phyloP scores from a whole-genome alignment of 2,797 vertebrate genomes.

The Onychomys torridus region DNA sequence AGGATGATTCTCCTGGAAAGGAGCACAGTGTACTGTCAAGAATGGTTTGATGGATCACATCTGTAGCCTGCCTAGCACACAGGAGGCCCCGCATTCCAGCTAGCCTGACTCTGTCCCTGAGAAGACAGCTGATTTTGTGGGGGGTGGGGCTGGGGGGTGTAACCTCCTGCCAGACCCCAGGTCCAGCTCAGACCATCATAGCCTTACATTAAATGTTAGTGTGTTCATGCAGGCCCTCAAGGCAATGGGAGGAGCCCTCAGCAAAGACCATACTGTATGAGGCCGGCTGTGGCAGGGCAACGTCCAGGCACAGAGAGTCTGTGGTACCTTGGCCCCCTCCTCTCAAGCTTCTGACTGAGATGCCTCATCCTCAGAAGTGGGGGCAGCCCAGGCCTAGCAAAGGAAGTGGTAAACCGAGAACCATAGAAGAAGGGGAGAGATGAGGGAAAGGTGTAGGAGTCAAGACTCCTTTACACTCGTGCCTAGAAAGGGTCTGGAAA shows the following conservation, averaged over 20 bases:
- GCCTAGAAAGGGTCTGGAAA: neutral
- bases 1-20: neutral
- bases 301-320: neutral
- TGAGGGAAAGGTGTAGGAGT: too few relatives aligned
- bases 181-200: neutral
- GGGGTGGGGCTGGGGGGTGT: accelerated
- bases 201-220: neutral
- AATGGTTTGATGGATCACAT: neutral
- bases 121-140: accelerated
- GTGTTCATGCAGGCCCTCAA: accelerated
- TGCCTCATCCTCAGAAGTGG: neutral
- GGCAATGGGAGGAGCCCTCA: neutral
- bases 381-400: neutral
- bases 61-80: neutral
- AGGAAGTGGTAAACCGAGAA: neutral
- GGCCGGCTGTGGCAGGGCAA: neutral
- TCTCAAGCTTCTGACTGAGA: neutral
- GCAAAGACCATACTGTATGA: neutral
- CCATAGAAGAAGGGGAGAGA: neutral
- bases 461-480: neutral
- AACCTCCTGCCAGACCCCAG: neutral
- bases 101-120: neutral
- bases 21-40: neutral
- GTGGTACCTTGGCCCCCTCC: neutral
- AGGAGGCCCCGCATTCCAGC: neutral